These are phyloP conservation scores for Pangasius macronema DNA, from an alignment of 2,797 vertebrate genomes.

Conservation along the genomic window DNA sequence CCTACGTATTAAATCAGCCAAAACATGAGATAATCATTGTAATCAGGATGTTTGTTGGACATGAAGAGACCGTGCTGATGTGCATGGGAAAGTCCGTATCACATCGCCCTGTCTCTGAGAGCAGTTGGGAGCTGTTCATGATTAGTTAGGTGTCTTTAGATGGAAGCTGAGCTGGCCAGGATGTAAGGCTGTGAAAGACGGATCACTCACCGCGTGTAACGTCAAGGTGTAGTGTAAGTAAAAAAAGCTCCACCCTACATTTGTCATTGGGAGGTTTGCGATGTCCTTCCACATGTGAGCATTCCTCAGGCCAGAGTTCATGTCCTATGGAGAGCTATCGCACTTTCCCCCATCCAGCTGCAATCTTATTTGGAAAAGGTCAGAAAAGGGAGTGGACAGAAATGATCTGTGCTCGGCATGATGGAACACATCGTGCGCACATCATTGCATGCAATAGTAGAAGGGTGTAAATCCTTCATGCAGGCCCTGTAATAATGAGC, in stretches of 20 bases:
- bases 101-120: not conserved
- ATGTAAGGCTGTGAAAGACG: slow-evolving; percentile 38
- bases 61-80: not conserved
- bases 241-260: slow-evolving; percentile 48
- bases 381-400: slow-evolving; percentile 57
- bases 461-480: slow-evolving; percentile 68
- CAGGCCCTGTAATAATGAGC: slow-evolving; percentile 64
- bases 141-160: slow-evolving; percentile 45
- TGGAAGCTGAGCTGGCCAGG: slow-evolving; percentile 12
- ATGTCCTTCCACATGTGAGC: slow-evolving; percentile 49
- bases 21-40: not conserved
- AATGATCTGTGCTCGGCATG: slow-evolving; percentile 59
- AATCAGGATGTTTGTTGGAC: not conserved
- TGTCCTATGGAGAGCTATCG: slow-evolving; percentile 59
- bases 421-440: slow-evolving; percentile 61
- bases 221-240: slow-evolving; percentile 46
- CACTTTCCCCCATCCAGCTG: slow-evolving; percentile 62
- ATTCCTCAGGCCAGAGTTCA: slow-evolving; percentile 51
- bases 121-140: slow-evolving; percentile 21
- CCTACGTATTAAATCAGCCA: not conserved
- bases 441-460: slow-evolving; percentile 64
- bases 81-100: slow-evolving; percentile 14
- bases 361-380: slow-evolving; percentile 49
- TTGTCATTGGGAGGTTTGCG: slow-evolving; percentile 21
- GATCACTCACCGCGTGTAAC: slow-evolving; percentile 34